Percentiles rank a stretch among this genome's conserved stretches.
Conservation (phyloP, 2,113 vertebrate species). For the Propithecus coquereli region DNA sequence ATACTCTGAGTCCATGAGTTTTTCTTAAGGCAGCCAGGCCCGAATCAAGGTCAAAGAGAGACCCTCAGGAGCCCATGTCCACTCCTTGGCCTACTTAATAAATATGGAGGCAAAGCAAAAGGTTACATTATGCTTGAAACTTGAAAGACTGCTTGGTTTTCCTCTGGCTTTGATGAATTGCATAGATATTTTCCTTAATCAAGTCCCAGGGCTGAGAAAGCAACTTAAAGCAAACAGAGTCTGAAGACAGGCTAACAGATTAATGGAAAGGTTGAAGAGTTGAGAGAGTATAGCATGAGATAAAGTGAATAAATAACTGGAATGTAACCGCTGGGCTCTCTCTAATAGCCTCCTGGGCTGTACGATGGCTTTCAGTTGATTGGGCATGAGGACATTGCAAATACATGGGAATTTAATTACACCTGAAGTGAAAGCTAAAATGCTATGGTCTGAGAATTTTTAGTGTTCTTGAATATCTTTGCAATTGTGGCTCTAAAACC, state of each 20-base stretch:
- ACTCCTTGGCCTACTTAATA: constrained; percentile 45
- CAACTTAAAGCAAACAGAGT: constrained; percentile 54
- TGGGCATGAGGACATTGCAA: constrained; percentile 15
- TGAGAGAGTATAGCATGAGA: constrained; percentile 35
- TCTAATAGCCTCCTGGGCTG: constrained; percentile 21
- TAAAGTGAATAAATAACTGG: constrained; percentile 62
- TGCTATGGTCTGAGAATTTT: constrained; percentile 42
- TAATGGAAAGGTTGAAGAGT: constrained; percentile 53
- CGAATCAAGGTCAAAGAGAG: neutral
- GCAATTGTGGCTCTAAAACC: neutral
- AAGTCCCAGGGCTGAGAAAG: constrained; percentile 37
- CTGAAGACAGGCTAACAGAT: constrained; percentile 56
- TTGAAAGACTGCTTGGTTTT: constrained; percentile 20
- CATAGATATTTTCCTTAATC: constrained; percentile 62
- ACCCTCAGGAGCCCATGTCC: neutral
- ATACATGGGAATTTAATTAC: constrained; percentile 45
- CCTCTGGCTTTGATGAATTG: constrained; percentile 59
- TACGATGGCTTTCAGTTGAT: neutral
- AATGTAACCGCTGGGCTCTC: neutral
- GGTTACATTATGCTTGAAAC: constrained; percentile 1
- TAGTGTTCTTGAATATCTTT: constrained; percentile 20
- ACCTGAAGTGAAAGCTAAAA: neutral
- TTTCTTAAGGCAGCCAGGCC: neutral
- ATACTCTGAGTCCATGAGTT: neutral
- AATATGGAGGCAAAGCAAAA: neutral